A percentile compares a stretch with the other conserved stretches of the same genome.
Conservation (phyloP, 2,797 vertebrate species). For the Fundulus diaphanus region DNA sequence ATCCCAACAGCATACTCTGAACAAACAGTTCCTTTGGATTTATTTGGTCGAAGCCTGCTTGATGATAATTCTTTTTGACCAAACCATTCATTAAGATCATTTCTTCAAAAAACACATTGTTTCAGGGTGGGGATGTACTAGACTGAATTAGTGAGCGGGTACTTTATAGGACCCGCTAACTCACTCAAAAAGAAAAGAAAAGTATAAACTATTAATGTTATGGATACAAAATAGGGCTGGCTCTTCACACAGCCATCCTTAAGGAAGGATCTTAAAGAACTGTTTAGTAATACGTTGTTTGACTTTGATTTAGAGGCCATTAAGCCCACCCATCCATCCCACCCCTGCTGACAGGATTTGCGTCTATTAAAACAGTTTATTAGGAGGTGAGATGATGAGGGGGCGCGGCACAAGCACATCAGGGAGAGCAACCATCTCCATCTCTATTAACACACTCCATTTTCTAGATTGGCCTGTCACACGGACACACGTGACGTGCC, state of each 20-base stretch:
- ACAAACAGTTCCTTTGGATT: too few species aligned
- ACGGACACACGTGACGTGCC: conserved; percentile 57
- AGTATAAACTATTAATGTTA: conserved; percentile 36
- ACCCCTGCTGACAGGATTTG: conserved; percentile 61
- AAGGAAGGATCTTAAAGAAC: conserved; percentile 50
- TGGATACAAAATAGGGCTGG: conserved; percentile 24
- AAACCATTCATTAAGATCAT: background rate
- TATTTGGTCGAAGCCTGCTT: background rate
- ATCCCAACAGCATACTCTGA: too few species aligned
- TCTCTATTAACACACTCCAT: conserved; percentile 80
- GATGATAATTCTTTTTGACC: background rate
- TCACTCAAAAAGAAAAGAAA: conserved; percentile 8
- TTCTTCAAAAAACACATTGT: background rate
- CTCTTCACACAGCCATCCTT: conserved; percentile 61
- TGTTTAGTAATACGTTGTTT: conserved; percentile 36
- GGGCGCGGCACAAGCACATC: conserved; percentile 18
- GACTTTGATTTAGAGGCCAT: conserved; percentile 72
- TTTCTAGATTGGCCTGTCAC: conserved; percentile 80
- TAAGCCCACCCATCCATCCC: conserved; percentile 69
- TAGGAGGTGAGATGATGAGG: conserved; percentile 71
- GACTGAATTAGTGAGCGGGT: background rate
- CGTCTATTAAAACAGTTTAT: conserved; percentile 75
- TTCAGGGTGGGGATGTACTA: background rate
- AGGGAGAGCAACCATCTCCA: conserved; percentile 49
- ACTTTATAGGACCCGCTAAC: background rate